These are phyloP conservation scores for Arothron firmamentum DNA, from an alignment of 2,113 vertebrate genomes.

Conservation along the genomic window DNA sequence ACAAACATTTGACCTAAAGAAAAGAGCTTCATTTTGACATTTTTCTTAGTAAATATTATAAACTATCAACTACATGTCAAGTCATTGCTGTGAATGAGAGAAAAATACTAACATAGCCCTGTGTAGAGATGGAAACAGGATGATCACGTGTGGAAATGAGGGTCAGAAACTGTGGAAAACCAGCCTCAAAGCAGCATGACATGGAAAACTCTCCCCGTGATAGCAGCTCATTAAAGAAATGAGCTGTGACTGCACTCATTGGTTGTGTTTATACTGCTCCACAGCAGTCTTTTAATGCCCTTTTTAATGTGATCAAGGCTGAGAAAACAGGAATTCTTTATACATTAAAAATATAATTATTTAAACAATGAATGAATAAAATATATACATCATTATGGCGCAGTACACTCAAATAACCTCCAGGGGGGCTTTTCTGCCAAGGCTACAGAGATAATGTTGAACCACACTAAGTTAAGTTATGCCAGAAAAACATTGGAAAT, in stretches of 20 bases:
- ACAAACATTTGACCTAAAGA: too few species aligned
- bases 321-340: too few species aligned
- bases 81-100: not conserved
- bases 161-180: constrained; percentile 38
- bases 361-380: too few species aligned
- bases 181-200: constrained; percentile 60
- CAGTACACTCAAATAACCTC: constrained; percentile 23
- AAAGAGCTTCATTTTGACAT: too few species aligned
- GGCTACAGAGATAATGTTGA: too few species aligned
- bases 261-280: constrained; percentile 43
- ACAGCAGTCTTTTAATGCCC: not conserved
- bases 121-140: constrained; percentile 26
- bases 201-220: constrained; percentile 45
- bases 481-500: too few species aligned
- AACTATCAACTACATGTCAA: too few species aligned
- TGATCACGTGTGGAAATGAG: constrained; percentile 30
- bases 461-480: too few species aligned
- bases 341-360: too few species aligned
- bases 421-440: constrained; percentile 20
- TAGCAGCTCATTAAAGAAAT: constrained; percentile 64
- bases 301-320: too few species aligned
- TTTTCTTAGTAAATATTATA: too few species aligned
- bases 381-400: not conserved
- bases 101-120: constrained; percentile 1
- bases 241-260: constrained; percentile 45